A percentile compares a stretch with the other conserved stretches of the same genome.
phyloP scores from a whole-genome alignment of 2,797 vertebrate species.

The Tauraco hartlaubi region DNA sequence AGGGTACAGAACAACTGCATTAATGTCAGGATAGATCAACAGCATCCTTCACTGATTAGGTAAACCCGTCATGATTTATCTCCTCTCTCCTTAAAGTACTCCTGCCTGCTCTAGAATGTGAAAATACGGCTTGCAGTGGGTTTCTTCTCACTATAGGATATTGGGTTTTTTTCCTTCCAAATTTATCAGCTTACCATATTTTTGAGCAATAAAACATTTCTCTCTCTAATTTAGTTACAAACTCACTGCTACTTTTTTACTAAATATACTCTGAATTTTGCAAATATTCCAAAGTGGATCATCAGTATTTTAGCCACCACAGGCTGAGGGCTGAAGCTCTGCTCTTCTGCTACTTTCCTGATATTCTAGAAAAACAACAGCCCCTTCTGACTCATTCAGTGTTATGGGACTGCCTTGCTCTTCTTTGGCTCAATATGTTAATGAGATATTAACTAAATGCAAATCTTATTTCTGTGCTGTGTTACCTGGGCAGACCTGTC shows the following conservation, averaged over 20 bases:
- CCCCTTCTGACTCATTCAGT: neutral
- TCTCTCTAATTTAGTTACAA: neutral
- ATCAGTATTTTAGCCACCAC: neutral
- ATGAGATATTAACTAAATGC: neutral
- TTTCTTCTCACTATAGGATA: neutral
- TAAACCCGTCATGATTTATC: neutral
- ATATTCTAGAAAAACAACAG: neutral
- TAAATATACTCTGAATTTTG: neutral
- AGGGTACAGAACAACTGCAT: neutral
- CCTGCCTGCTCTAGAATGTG: neutral
- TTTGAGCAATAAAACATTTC: neutral
- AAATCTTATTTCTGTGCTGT: neutral
- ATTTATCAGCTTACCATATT: neutral
- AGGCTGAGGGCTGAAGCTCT: neutral
- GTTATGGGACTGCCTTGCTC: neutral
- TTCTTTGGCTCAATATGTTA: neutral
- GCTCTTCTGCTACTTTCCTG: neutral
- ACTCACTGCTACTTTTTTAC: neutral
- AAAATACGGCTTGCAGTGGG: neutral
- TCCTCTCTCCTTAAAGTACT: neutral
- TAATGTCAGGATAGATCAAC: neutral
- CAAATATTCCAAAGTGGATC: neutral
- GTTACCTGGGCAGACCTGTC: neutral
- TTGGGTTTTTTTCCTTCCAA: neutral
- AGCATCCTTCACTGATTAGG: neutral